phyloP scores from a whole-genome alignment of 1,140 invertebrate species.

The Heliconius eleuchia region DNA sequence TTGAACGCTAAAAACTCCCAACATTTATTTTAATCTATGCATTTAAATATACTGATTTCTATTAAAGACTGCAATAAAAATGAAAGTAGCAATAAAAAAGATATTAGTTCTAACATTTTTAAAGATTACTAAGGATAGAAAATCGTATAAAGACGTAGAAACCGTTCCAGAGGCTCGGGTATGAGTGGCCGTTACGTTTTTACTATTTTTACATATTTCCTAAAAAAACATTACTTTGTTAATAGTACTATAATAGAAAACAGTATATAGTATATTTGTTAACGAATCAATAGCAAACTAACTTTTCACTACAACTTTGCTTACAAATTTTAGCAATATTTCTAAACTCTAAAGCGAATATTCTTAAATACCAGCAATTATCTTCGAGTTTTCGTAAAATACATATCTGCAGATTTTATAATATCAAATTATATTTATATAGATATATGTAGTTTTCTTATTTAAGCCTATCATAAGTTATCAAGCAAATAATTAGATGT shows the following conservation, averaged over 20 bases:
- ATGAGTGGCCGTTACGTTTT: too few relatives aligned
- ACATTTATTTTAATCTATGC: slow-evolving; percentile 33
- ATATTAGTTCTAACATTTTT: too few relatives aligned
- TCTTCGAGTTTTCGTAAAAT: not conserved
- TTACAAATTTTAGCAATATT: slow-evolving; percentile 27
- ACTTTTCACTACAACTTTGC: slow-evolving; percentile 18
- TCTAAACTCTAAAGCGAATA: slow-evolving; percentile 24
- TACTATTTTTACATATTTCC: too few relatives aligned
- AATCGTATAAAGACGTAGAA: too few relatives aligned
- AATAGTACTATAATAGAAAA: slow-evolving; percentile 16
- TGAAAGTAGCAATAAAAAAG: too few relatives aligned
- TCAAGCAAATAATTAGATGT: slow-evolving; percentile 7
- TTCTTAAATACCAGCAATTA: slow-evolving; percentile 25
- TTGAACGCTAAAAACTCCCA: slow-evolving; percentile 35
- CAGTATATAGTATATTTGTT: not conserved
- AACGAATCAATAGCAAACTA: slow-evolving; percentile 29
- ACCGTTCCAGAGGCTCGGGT: too few relatives aligned
- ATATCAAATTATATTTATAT: not conserved
- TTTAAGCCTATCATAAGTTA: not conserved
- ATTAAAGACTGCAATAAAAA: not conserved
- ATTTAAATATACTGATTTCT: slow-evolving; percentile 15
- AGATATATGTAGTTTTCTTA: not conserved
- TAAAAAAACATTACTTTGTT: not conserved
- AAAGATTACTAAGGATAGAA: too few relatives aligned
- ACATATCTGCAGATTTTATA: not conserved